These are phyloP conservation scores for Andrena camellia DNA, from an alignment of 2,888 invertebrate genomes.

Conservation along the genomic window DNA sequence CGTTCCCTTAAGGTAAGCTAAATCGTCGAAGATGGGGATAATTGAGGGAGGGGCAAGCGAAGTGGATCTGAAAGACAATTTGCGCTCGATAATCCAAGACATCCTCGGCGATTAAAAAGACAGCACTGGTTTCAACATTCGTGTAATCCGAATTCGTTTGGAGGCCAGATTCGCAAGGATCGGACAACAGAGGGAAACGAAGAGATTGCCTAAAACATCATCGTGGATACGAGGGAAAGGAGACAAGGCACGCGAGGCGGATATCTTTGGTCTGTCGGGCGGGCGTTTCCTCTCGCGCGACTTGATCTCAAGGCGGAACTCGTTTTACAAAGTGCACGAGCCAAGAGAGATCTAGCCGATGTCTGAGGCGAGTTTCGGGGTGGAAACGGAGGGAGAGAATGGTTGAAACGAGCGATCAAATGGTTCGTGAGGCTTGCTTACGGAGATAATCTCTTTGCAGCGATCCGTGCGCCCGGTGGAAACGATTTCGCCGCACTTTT, in stretches of 20 bases:
- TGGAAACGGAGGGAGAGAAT: slow-evolving; percentile 48
- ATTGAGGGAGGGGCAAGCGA: background rate
- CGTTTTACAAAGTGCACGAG: slow-evolving; percentile 70
- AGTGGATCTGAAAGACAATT: background rate
- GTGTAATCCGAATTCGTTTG: too few relatives aligned
- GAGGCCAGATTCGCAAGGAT: background rate
- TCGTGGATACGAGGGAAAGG: background rate
- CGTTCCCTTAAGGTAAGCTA: background rate
- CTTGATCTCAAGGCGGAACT: slow-evolving; percentile 61
- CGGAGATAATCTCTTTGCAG: slow-evolving; percentile 74
- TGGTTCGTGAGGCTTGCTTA: slow-evolving; percentile 72
- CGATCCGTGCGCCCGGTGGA: slow-evolving; percentile 65
- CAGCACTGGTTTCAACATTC: too few relatives aligned
- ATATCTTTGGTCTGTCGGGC: slow-evolving; percentile 55
- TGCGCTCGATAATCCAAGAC: background rate
- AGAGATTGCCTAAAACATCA: slow-evolving; percentile 34
- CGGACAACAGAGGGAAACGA: background rate
- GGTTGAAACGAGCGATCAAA: slow-evolving; percentile 71
- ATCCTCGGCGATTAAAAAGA: background rate
- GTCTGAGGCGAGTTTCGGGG: slow-evolving; percentile 46
- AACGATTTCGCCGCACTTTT: slow-evolving; percentile 67
- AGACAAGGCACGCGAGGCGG: slow-evolving; percentile 19
- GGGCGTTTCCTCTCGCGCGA: slow-evolving; percentile 51
- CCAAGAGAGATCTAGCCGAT: slow-evolving; percentile 51
- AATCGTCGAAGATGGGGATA: background rate